Conservation (phyloP, 2,113 vertebrate species). For the Oryctolagus cuniculus region DNA sequence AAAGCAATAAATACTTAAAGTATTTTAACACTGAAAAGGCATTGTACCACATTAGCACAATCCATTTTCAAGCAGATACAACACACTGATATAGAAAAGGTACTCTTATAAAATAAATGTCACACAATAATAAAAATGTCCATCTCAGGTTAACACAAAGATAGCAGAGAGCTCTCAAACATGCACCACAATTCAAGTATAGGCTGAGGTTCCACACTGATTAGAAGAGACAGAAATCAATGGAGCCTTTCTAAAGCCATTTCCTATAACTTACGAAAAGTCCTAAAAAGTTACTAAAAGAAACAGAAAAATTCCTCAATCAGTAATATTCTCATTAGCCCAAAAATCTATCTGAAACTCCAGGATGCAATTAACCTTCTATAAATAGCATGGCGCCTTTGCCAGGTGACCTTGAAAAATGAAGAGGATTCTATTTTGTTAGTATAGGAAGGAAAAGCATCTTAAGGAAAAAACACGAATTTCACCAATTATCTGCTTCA, state of each 20-base stretch:
- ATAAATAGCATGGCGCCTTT: constrained; percentile 53
- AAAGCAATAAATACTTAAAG: constrained; percentile 44
- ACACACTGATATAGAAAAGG: neutral
- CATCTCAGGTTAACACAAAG: constrained; percentile 41
- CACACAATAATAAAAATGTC: constrained; percentile 23
- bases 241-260: constrained; percentile 28
- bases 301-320: constrained; percentile 44
- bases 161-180: neutral
- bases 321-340: constrained; percentile 66
- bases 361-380: constrained; percentile 64
- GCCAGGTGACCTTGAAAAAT: constrained; percentile 43
- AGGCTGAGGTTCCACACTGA: constrained; percentile 42
- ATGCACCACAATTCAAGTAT: constrained; percentile 34
- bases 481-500: constrained; percentile 19
- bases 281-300: constrained; percentile 48
- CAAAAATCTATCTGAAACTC: constrained; percentile 55
- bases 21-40: constrained; percentile 40
- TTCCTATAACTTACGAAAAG: constrained; percentile 51
- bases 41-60: constrained; percentile 23
- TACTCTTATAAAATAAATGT: constrained; percentile 39
- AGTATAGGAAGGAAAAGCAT: constrained; percentile 34
- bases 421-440: constrained; percentile 54
- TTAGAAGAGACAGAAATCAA: constrained; percentile 69
- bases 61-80: constrained; percentile 34
- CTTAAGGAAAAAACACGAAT: constrained; percentile 7